Conservation (phyloP, 2,888 invertebrate species). For the Oasisia sp. region DNA sequence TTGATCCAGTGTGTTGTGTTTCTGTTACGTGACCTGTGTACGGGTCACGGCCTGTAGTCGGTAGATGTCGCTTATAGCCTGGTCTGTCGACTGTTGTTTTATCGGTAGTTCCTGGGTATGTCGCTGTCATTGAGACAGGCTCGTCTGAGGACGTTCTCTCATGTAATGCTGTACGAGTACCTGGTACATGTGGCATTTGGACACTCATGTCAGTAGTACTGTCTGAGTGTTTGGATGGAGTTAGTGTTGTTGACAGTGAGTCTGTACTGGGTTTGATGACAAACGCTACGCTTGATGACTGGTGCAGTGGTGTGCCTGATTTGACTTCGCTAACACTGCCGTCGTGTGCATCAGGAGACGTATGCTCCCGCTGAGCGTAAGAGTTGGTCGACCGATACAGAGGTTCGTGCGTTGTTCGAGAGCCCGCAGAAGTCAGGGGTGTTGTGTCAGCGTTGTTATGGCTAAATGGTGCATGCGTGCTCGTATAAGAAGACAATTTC, state of each 20-base stretch:
- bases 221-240: background rate
- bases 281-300: background rate
- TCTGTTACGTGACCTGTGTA: background rate
- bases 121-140: background rate
- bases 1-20: background rate
- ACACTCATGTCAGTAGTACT: background rate
- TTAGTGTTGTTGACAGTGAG: background rate
- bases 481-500: background rate
- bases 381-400: background rate
- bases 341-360: background rate
- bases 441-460: background rate
- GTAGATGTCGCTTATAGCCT: background rate
- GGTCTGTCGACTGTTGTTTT: background rate
- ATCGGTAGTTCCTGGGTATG: background rate
- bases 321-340: background rate
- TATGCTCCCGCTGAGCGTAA: background rate
- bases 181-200: too few relatives aligned
- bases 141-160: background rate
- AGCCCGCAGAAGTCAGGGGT: background rate
- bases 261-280: background rate
- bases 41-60: background rate
- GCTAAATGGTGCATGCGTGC: background rate
- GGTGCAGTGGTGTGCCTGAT: background rate
- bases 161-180: too few relatives aligned
- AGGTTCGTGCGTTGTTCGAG: background rate